A percentile compares a stretch with the other conserved stretches of the same genome.
Evolutionary conservation across 2,113 vertebrate genomes (phyloP).

Genomic region (Athene cunicularia): DNA sequence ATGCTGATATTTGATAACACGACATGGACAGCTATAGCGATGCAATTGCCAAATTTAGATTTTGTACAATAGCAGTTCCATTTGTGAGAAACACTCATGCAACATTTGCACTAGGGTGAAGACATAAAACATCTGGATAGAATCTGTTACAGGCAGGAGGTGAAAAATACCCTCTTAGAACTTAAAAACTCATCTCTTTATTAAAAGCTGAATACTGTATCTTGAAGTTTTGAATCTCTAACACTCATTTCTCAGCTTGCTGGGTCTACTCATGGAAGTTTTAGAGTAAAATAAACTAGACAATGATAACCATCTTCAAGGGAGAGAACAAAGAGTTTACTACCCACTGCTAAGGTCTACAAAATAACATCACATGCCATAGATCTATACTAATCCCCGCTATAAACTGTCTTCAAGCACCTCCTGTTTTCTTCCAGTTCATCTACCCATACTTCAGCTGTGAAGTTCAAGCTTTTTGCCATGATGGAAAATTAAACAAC

Average conservation of each 20-base stretch:
- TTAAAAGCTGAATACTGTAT: not conserved
- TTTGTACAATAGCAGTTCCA: conserved; percentile 43
- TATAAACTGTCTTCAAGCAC: not conserved
- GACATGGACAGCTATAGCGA: not conserved
- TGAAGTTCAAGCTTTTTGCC: conserved; percentile 10
- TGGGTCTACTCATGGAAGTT: not conserved
- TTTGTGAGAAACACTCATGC: conserved; percentile 33
- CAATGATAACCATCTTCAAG: not conserved
- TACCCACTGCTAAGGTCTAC: not conserved
- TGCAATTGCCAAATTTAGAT: conserved; percentile 47
- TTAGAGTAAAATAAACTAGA: not conserved
- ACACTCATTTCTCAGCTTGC: not conserved
- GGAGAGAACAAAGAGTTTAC: not conserved
- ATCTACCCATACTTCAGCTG: not conserved
- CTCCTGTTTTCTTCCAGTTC: not conserved
- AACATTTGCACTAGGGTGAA: conserved; percentile 39
- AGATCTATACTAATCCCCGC: not conserved
- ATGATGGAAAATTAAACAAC: conserved; percentile 23
- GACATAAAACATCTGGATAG: conserved; percentile 36
- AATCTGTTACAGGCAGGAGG: conserved; percentile 37
- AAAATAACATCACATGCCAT: not conserved
- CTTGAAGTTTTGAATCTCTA: not conserved
- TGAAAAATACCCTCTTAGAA: not conserved
- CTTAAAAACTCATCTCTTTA: conserved; percentile 20
- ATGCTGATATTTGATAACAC: not conserved